These are phyloP conservation scores for Nematopogon swammerdamellus DNA, from an alignment of 2,888 invertebrate genomes.

Conservation along the genomic window DNA sequence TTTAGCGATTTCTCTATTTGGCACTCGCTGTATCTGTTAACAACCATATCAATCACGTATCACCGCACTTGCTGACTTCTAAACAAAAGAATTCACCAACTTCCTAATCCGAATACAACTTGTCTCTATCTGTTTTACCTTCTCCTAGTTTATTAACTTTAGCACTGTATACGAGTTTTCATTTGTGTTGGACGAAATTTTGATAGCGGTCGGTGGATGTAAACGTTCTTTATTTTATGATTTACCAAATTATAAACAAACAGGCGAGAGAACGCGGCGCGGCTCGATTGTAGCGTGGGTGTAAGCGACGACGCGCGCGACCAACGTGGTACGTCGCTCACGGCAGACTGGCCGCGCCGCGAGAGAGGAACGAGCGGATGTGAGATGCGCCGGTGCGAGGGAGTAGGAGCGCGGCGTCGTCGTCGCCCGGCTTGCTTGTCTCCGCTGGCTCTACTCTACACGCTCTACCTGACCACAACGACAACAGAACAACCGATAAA, in stretches of 20 bases:
- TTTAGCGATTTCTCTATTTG: background rate
- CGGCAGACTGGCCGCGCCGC: background rate
- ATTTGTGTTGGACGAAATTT: background rate
- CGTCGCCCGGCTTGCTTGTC: too few species aligned
- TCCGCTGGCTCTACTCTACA: too few species aligned
- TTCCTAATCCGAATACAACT: background rate
- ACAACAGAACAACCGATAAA: conserved; percentile 22
- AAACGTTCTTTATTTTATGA: background rate
- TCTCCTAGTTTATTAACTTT: background rate
- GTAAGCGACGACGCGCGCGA: background rate
- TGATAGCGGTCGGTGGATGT: background rate
- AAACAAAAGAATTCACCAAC: background rate
- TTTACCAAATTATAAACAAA: background rate
- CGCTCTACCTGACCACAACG: background rate
- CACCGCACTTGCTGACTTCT: background rate
- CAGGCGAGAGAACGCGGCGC: background rate
- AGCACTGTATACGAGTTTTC: background rate
- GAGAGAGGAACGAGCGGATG: background rate
- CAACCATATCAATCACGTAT: background rate
- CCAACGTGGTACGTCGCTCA: background rate
- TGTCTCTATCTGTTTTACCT: background rate
- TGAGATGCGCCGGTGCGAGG: background rate
- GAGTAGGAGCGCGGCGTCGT: background rate
- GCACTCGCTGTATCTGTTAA: background rate
- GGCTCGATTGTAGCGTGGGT: background rate